A percentile compares a stretch with the other conserved stretches of the same genome.
phyloP scores from a whole-genome alignment of 2,113 vertebrate genomes.

The Sylvia atricapilla region DNA sequence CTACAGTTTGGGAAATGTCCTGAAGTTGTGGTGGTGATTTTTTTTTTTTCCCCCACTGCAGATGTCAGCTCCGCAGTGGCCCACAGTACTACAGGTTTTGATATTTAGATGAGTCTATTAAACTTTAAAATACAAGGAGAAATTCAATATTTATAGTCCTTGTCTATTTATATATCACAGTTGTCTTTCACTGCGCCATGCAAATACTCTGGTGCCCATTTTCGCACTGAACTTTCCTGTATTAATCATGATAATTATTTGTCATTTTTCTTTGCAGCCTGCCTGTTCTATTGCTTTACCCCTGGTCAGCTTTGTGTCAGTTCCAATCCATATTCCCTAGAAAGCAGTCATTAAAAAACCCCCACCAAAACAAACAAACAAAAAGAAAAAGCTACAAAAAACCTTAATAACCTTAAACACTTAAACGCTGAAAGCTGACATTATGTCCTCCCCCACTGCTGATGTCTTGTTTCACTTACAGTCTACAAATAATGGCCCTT shows the following conservation, averaged over 20 bases:
- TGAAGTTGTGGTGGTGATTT: background rate
- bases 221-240: conserved; percentile 26
- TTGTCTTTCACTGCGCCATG: conserved; percentile 2
- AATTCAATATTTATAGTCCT: conserved; percentile 58
- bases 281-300: conserved; percentile 11
- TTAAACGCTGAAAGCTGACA: background rate
- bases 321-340: conserved; percentile 43
- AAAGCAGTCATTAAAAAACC: background rate
- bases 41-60: background rate
- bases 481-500: conserved; percentile 21
- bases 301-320: conserved; percentile 2
- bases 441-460: background rate
- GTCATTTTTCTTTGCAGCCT: background rate
- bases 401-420: background rate
- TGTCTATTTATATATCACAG: conserved; percentile 45
- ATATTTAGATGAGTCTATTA: conserved; percentile 61
- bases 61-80: background rate
- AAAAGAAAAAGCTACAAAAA: background rate
- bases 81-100: conserved; percentile 36
- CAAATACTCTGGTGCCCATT: background rate
- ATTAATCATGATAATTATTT: conserved; percentile 27
- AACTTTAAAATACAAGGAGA: conserved; percentile 57
- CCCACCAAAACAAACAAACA: background rate
- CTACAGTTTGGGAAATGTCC: background rate
- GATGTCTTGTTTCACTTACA: background rate